Evolutionary conservation across 2,797 vertebrate species (phyloP).

Genomic region (Onychomys torridus): DNA sequence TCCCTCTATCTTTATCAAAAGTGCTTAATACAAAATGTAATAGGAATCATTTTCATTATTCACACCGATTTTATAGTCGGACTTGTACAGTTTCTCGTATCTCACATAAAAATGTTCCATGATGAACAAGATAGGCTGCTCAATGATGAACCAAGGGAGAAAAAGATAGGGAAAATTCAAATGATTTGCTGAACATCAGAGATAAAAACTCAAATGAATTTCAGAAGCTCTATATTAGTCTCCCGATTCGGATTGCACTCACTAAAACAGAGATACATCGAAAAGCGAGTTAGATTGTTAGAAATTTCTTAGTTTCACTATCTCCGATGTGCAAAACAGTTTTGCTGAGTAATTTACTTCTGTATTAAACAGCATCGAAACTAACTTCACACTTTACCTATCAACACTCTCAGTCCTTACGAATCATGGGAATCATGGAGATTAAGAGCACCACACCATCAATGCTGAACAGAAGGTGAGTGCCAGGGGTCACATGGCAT

Average conservation of each 20-base stretch:
- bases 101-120: background rate
- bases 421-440: background rate
- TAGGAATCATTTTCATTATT: background rate
- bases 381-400: background rate
- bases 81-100: constrained; percentile 11
- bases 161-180: background rate
- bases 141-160: background rate
- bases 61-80: background rate
- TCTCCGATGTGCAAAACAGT: constrained; percentile 31
- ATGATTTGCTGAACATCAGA: background rate
- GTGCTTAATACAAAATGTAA: background rate
- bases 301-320: constrained; percentile 17
- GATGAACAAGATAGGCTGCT: background rate
- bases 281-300: background rate
- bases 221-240: constrained; percentile 20
- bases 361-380: constrained; percentile 26
- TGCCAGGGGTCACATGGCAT: background rate
- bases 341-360: constrained; percentile 21
- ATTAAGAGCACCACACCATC: background rate
- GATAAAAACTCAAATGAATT: constrained; percentile 43
- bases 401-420: background rate
- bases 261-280: background rate
- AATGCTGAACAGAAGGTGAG: background rate
- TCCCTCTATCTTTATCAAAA: background rate
- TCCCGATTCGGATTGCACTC: background rate